Percentiles rank a stretch among this genome's conserved stretches.
Conservation (phyloP, 2,113 vertebrate species). For the Atrichornis clamosus region DNA sequence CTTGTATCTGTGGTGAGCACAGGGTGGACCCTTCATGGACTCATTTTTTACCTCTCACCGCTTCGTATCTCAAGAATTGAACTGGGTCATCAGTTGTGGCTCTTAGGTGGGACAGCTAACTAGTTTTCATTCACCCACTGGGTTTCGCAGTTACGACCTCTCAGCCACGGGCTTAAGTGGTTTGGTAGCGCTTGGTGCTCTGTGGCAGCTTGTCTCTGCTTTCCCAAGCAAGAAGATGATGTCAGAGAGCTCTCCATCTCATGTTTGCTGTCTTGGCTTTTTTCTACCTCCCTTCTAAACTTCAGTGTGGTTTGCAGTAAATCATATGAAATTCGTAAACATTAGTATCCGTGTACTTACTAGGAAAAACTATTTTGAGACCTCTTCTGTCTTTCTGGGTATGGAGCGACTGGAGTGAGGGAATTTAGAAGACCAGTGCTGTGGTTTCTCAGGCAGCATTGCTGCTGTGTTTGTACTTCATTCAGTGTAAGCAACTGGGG, state of each 20-base stretch:
- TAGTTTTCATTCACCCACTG: not conserved
- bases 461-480: not conserved
- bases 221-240: not conserved
- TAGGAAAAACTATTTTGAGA: not conserved
- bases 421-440: not conserved
- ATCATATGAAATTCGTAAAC: fast-evolving
- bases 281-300: not conserved
- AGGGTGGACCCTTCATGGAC: not conserved
- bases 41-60: fast-evolving
- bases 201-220: not conserved
- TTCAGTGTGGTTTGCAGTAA: not conserved
- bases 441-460: not conserved
- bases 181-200: not conserved
- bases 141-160: not conserved
- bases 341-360: not conserved
- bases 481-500: not conserved
- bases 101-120: not conserved
- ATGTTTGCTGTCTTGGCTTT: not conserved
- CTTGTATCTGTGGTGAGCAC: not conserved
- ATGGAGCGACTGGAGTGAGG: not conserved
- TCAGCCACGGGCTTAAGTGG: not conserved
- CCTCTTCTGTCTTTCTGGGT: not conserved
- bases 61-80: not conserved
- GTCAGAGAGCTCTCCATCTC: not conserved
- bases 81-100: not conserved